These are phyloP conservation scores for Motacilla tschutschensis DNA, from an alignment of 2,113 vertebrate genomes.

Conservation along the genomic window DNA sequence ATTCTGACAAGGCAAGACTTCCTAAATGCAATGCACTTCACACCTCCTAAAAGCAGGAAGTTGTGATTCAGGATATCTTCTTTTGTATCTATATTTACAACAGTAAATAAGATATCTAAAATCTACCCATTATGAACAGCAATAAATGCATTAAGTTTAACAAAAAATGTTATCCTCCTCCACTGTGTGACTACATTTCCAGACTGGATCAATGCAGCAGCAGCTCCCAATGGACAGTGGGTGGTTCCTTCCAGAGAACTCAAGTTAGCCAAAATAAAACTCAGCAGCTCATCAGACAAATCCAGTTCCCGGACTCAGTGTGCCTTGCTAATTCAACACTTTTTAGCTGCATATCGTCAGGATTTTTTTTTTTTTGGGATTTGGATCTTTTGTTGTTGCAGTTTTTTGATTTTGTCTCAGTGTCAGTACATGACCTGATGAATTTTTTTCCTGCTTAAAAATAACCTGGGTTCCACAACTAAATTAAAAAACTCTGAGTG, in stretches of 20 bases:
- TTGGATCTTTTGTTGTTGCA: neutral
- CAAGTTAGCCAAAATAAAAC: neutral
- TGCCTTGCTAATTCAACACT: neutral
- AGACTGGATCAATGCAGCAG: neutral
- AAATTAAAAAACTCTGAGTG: neutral
- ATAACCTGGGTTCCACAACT: neutral
- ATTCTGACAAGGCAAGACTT: neutral
- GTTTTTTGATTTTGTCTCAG: neutral
- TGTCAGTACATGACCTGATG: neutral
- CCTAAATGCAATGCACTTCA: neutral
- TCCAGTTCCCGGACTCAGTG: neutral
- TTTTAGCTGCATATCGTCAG: neutral
- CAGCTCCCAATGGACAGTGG: neutral
- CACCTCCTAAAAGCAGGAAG: neutral
- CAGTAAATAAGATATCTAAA: neutral
- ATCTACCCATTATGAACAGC: neutral
- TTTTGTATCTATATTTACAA: neutral
- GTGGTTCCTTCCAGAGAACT: neutral
- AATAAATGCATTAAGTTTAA: neutral
- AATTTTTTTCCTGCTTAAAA: neutral
- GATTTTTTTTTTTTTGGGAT: neutral
- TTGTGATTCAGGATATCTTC: neutral
- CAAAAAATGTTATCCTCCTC: neutral
- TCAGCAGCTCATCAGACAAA: neutral
- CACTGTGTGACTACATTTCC: accelerated